Evolutionary conservation across 2,888 invertebrate genomes (phyloP).

Genomic region (Congeria kusceri): DNA sequence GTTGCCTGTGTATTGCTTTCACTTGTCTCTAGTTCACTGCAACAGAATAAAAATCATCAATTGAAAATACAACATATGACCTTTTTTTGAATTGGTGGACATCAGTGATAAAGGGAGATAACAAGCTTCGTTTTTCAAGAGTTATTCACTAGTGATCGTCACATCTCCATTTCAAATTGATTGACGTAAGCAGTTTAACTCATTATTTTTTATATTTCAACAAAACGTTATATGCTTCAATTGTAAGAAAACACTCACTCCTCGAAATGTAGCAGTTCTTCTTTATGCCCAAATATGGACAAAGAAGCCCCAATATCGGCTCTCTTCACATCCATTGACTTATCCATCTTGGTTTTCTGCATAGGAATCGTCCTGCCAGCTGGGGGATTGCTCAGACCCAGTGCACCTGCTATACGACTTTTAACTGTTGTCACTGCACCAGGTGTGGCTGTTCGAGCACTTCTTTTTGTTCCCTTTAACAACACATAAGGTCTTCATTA

Average conservation of each 20-base stretch:
- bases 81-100: too few relatives aligned
- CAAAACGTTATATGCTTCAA: background rate
- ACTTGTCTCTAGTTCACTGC: too few relatives aligned
- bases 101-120: too few relatives aligned
- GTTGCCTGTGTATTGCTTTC: too few relatives aligned
- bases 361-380: slow-evolving; percentile 78
- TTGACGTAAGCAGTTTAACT: too few relatives aligned
- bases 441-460: slow-evolving; percentile 46
- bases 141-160: too few relatives aligned
- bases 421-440: slow-evolving; percentile 68
- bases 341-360: slow-evolving; percentile 71
- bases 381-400: slow-evolving; percentile 79
- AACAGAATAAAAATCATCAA: too few relatives aligned
- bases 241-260: slow-evolving; percentile 61
- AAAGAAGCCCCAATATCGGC: slow-evolving; percentile 69
- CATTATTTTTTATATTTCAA: too few relatives aligned
- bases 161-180: too few relatives aligned
- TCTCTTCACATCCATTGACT: slow-evolving; percentile 54
- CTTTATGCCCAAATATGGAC: slow-evolving; percentile 84
- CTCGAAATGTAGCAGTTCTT: slow-evolving; percentile 87
- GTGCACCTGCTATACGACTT: slow-evolving; percentile 76
- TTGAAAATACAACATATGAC: too few relatives aligned
- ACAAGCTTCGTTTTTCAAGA: too few relatives aligned
- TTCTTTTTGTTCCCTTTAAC: slow-evolving; percentile 6
- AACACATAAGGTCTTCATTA: background rate